Evolutionary conservation across 2,797 vertebrate species (phyloP).

Genomic region (Capromys pilorides): DNA sequence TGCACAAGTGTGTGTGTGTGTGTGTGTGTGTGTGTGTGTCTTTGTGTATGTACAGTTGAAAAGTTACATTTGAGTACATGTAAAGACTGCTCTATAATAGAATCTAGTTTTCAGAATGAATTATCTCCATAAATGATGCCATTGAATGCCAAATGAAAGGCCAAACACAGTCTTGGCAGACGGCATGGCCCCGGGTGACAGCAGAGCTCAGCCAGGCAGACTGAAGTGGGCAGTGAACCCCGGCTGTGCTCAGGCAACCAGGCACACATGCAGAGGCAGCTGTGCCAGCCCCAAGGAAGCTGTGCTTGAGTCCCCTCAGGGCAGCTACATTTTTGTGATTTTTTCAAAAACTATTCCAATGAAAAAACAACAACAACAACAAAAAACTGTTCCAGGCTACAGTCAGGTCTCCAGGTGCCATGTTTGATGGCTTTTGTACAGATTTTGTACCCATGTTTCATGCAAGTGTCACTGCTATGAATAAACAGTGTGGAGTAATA

Average conservation of each 20-base stretch:
- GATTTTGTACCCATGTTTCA: background rate
- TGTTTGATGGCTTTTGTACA: background rate
- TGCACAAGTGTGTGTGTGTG: background rate
- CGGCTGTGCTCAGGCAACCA: background rate
- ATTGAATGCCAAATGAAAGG: background rate
- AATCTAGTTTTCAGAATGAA: background rate
- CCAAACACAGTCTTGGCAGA: background rate
- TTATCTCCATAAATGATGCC: background rate
- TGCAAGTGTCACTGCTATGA: background rate
- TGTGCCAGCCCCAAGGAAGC: background rate
- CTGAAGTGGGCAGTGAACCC: rapidly evolving
- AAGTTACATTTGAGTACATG: background rate
- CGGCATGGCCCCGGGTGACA: background rate
- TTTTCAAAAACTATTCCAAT: too few relatives aligned
- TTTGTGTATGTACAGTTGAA: background rate
- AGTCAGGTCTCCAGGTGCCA: background rate
- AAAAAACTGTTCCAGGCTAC: background rate
- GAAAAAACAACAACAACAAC: too few relatives aligned
- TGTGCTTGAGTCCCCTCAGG: background rate
- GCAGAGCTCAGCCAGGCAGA: background rate
- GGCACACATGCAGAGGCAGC: rapidly evolving
- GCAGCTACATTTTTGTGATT: background rate
- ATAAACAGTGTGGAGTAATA: background rate
- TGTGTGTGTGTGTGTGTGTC: background rate
- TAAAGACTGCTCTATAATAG: background rate